A percentile compares a stretch with the other conserved stretches of the same genome.
phyloP scores from a whole-genome alignment of 1,140 invertebrate species.

The Pogonomyrmex californicus region DNA sequence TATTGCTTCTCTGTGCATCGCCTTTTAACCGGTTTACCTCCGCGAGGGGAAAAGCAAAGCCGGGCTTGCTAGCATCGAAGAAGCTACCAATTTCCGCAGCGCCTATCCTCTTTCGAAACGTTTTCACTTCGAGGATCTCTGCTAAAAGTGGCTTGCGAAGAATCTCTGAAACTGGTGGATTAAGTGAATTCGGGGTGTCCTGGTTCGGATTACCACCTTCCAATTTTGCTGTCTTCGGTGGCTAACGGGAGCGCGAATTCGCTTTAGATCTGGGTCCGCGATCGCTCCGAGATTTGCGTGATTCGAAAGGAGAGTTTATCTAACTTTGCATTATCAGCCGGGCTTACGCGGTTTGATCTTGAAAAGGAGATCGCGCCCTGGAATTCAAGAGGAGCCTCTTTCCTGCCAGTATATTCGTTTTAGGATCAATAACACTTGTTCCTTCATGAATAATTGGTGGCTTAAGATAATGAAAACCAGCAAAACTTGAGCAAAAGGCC shows the following conservation, averaged over 20 bases:
- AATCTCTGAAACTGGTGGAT: slow-evolving; percentile 63
- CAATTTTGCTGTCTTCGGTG: slow-evolving; percentile 61
- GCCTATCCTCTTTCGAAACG: slow-evolving; percentile 73
- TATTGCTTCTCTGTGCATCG: slow-evolving; percentile 75
- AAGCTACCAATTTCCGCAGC: slow-evolving; percentile 76
- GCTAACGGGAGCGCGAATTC: slow-evolving; percentile 66
- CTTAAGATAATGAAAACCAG: slow-evolving; percentile 5
- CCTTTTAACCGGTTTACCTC: slow-evolving; percentile 76
- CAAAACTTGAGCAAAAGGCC: not conserved
- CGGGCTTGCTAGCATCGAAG: slow-evolving; percentile 53
- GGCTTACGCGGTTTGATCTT: slow-evolving; percentile 54
- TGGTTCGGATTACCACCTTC: slow-evolving; percentile 70
- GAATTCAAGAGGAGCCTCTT: not conserved
- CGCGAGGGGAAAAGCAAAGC: slow-evolving; percentile 58
- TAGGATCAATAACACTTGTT: slow-evolving; percentile 23
- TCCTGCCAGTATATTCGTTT: not conserved
- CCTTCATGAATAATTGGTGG: slow-evolving; percentile 46
- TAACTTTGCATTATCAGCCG: slow-evolving; percentile 61
- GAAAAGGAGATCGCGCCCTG: slow-evolving; percentile 28
- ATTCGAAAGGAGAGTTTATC: slow-evolving; percentile 56
- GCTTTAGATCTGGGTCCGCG: slow-evolving; percentile 48
- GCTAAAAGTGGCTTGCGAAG: slow-evolving; percentile 58
- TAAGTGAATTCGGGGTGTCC: slow-evolving; percentile 72
- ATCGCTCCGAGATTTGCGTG: slow-evolving; percentile 51
- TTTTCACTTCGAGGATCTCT: slow-evolving; percentile 66